phyloP scores from a whole-genome alignment of 2,113 vertebrate species.

The Campylorhamphus procurvoides region DNA sequence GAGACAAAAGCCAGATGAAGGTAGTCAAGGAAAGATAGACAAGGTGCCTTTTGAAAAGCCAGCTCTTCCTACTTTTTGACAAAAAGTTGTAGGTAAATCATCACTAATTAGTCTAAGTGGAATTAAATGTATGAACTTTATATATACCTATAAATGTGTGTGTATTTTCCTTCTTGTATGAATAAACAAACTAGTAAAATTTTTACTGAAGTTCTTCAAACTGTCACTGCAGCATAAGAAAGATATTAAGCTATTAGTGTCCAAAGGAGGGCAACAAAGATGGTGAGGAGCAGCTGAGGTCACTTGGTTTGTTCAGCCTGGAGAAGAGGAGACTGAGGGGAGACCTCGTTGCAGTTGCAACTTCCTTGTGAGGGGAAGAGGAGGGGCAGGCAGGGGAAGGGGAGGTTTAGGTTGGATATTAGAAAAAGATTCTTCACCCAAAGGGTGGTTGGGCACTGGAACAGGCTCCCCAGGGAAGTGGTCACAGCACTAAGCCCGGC shows the following conservation, averaged over 20 bases:
- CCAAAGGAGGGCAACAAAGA: not conserved
- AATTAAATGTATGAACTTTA: not conserved
- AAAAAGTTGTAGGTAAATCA: not conserved
- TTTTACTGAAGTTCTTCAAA: not conserved
- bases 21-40: not conserved
- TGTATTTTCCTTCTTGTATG: not conserved
- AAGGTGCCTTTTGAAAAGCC: not conserved
- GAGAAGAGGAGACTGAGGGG: not conserved
- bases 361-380: not conserved
- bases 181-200: constrained; percentile 9
- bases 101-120: not conserved
- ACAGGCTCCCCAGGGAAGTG: not conserved
- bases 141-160: not conserved
- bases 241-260: not conserved
- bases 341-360: not conserved
- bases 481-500: too few relatives aligned
- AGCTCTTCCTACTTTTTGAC: not conserved
- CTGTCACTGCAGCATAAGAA: not conserved
- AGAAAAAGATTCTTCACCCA: not conserved
- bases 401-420: not conserved
- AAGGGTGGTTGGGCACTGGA: not conserved
- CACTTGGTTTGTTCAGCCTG: not conserved
- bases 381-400: not conserved
- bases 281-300: not conserved
- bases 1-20: not conserved